Evolutionary conservation across 2,888 invertebrate species (phyloP).

Genomic region (Cyaniris semiargus): DNA sequence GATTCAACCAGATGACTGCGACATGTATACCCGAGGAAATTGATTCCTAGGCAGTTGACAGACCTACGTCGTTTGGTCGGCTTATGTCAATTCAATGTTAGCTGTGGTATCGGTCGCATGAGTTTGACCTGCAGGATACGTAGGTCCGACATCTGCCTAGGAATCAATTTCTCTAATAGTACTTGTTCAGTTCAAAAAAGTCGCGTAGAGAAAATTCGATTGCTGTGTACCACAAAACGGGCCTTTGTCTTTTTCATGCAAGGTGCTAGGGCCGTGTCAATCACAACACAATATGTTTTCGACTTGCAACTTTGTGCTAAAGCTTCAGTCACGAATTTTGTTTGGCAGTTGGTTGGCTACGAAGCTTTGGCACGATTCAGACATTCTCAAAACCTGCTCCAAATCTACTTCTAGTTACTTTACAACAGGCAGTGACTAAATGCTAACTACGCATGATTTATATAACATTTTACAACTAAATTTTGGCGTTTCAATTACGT

Average conservation of each 20-base stretch:
- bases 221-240: neutral
- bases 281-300: neutral
- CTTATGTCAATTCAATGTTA: no score
- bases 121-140: no score
- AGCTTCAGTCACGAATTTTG: neutral
- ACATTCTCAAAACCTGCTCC: neutral
- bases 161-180: no score
- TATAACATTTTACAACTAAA: neutral
- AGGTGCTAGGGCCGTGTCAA: neutral
- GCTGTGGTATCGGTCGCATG: no score
- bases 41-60: no score
- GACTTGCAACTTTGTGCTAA: neutral
- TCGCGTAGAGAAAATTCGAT: neutral
- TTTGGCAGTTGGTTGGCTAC: neutral
- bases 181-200: neutral
- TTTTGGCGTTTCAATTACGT: conserved; percentile 9
- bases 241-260: neutral
- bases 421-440: neutral
- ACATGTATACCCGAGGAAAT: no score
- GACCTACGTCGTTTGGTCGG: no score
- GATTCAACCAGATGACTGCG: no score
- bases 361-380: neutral
- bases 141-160: no score
- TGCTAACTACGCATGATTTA: neutral
- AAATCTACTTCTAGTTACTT: neutral